Evolutionary conservation across 2,888 invertebrate species (phyloP).

Genomic region (Pogonocherus hispidulus): DNA sequence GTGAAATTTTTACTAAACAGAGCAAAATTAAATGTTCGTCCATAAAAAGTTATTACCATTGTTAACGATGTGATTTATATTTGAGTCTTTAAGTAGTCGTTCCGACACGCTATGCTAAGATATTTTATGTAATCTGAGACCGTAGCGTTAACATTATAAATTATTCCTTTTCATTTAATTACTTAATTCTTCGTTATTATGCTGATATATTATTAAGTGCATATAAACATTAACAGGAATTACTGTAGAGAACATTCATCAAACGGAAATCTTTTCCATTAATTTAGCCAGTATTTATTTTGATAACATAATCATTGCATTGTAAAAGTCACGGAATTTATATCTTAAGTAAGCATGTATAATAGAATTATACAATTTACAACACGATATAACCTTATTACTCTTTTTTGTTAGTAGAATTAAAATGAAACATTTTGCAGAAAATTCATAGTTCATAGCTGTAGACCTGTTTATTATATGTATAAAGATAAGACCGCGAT

Average conservation of each 20-base stretch:
- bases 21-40: not conserved
- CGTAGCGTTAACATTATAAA: not conserved
- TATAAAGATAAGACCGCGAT: slow-evolving; percentile 64
- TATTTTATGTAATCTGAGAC: not conserved
- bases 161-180: not conserved
- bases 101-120: not conserved
- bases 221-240: no score
- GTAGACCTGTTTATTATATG: slow-evolving; percentile 67
- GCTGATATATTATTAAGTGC: not conserved
- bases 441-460: slow-evolving; percentile 61
- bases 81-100: not conserved
- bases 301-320: slow-evolving; percentile 62
- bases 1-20: not conserved
- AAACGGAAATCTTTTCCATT: not conserved
- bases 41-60: no score
- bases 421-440: slow-evolving; percentile 53
- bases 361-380: slow-evolving; percentile 67
- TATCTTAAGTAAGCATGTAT: slow-evolving; percentile 66
- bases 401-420: slow-evolving; percentile 53
- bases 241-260: slow-evolving; percentile 20
- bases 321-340: slow-evolving; percentile 63
- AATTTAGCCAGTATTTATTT: slow-evolving; percentile 30
- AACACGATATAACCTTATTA: slow-evolving; percentile 65
- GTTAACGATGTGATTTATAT: not conserved
- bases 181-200: slow-evolving; percentile 8